phyloP scores from a whole-genome alignment of 2,113 vertebrate species.

The Manacus vitellinus region DNA sequence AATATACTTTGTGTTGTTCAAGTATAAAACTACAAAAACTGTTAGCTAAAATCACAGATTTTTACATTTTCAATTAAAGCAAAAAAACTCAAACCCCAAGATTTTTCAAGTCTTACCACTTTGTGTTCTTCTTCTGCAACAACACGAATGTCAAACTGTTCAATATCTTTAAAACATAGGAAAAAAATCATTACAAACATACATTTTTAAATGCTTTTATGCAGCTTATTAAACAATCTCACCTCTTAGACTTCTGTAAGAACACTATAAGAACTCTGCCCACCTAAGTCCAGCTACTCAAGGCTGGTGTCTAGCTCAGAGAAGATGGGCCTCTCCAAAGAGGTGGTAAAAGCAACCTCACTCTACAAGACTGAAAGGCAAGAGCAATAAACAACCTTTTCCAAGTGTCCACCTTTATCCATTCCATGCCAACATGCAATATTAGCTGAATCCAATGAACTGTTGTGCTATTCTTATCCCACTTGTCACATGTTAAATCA shows the following conservation, averaged over 20 bases:
- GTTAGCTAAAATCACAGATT: neutral
- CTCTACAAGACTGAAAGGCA: neutral
- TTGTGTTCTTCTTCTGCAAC: conserved; percentile 82
- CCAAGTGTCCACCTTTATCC: neutral
- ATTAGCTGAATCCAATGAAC: neutral
- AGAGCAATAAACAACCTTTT: neutral
- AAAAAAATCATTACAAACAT: neutral
- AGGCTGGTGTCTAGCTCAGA: neutral
- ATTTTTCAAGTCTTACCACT: conserved; percentile 83
- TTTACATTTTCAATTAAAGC: neutral
- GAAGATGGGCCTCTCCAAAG: neutral
- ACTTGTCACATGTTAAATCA: accelerated
- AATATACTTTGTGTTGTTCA: neutral
- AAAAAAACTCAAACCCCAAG: neutral
- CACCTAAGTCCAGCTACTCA: neutral
- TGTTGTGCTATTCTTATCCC: neutral
- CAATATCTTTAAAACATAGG: conserved; percentile 82
- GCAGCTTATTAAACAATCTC: neutral
- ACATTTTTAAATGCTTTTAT: neutral
- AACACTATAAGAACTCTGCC: neutral
- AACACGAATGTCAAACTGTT: conserved; percentile 83
- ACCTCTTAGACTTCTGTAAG: neutral
- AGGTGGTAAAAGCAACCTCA: neutral
- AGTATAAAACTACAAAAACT: neutral
- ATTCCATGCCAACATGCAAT: neutral